Evolutionary conservation across 2,888 invertebrate species (phyloP).

Genomic region (Lycia hirtaria): DNA sequence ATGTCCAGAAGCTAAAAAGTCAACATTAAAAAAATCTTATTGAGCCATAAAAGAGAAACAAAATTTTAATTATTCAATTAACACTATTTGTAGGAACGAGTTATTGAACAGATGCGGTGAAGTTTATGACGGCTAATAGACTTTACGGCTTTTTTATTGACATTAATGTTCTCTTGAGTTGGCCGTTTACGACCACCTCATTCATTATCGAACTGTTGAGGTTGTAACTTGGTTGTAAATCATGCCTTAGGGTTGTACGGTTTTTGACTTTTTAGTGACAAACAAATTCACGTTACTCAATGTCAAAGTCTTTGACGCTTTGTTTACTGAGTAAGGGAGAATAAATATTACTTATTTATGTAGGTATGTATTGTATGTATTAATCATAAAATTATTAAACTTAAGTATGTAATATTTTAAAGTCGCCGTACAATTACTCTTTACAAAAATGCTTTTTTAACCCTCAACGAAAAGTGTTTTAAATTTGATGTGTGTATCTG

Average conservation of each 20-base stretch:
- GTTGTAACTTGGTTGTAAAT: constrained; percentile 80
- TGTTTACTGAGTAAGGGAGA: not conserved
- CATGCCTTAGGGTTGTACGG: constrained; percentile 57
- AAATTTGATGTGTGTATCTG: too few relatives aligned
- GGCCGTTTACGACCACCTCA: constrained; percentile 80
- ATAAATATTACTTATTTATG: too few relatives aligned
- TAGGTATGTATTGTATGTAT: too few relatives aligned
- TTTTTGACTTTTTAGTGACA: not conserved
- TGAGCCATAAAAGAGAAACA: constrained; percentile 37
- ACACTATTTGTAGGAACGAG: constrained; percentile 76
- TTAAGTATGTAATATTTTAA: too few relatives aligned
- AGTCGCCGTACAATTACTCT: too few relatives aligned
- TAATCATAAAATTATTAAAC: too few relatives aligned
- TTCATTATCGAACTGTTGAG: constrained; percentile 82
- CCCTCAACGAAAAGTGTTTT: too few relatives aligned
- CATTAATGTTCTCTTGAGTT: constrained; percentile 83
- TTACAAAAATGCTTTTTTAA: too few relatives aligned
- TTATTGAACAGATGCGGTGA: constrained; percentile 81
- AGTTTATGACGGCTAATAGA: constrained; percentile 83
- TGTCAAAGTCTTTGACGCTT: not conserved
- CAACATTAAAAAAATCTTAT: constrained; percentile 26
- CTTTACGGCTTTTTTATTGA: constrained; percentile 85
- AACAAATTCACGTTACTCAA: too few relatives aligned
- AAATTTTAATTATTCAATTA: constrained; percentile 71
- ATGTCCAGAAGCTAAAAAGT: not conserved